Evolutionary conservation across 92 coral and sea anemone genomes (phyloP), one percentile per base, ranked within the genome.

Genomic region (Blastomussa wellsi): DNA sequence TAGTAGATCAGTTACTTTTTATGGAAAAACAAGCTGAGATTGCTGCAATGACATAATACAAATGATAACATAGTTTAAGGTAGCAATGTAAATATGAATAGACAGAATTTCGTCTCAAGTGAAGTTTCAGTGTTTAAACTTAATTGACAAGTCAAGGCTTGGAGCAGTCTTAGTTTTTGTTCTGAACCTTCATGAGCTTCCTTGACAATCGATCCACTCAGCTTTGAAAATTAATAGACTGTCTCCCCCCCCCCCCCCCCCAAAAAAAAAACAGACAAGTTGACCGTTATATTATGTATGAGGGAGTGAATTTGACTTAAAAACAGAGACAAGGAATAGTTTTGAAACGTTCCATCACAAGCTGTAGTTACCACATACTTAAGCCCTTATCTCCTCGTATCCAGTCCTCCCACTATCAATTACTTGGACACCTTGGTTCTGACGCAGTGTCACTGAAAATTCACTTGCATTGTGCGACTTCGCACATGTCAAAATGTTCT

Each of bases 11-110:
- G 60, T 77, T 96, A 19, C 88, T 96, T 37, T 96, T 96, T 67
- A 92, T 96, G 96, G 98, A 96, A 51, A 96, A 94, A 92, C 98
- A 96, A 75, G 98, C 93, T 31, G 98, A 96, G 79, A 96, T 95
- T 66, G 92, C 93, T 44, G 92, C 95, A 32, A 93, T 93, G 96
- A 93, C 91, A 78, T 87, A 78, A 81, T 67, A 82, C 47, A 9
- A 35, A 19, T 66, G 53, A 16, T 12, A 19, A 57, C 19, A 5
- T 39, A 52, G 79, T 44, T 44, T 75, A 16, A 75, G 20, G 62
- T 42, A 44, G 79, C 39, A 33, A 13, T 69, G 44, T 69, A 69
- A 33, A 69, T 35, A 70, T 36, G 35, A 26, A 62, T 62, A 20
- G 22, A 17, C 57, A 12, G 57, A 51, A 51, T 51, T 51, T 51